Evolutionary conservation across 2,888 invertebrate genomes (phyloP), one percentile per base, ranked within the genome.

Genomic region (Conistra vaccinii): DNA sequence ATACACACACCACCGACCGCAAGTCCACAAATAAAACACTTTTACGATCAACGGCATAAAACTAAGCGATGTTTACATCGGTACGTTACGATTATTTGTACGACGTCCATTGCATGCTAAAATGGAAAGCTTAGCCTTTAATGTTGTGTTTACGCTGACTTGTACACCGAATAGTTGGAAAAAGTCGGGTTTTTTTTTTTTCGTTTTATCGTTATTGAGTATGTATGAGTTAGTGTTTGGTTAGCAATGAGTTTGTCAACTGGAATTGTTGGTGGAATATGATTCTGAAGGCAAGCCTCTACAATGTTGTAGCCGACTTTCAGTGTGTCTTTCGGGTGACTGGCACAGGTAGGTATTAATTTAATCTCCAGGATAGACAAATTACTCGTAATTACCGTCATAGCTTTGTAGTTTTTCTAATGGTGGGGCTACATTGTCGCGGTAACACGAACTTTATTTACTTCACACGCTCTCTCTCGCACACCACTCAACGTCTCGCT

Each of bases 61-160:
- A 85, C 75, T 85, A 79, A 87, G 76, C 84, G 57, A 68, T 85
- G 87, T 87, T 85, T 87, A 81, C 85, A 87, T 79, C 66, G 55
- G 29, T 69, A 66, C 48, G 72, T 74, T 70, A 85, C 73, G 82
- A 73, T 78, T 73, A 83, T 83, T 85, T 66, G 73, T 23, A 48
- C 72, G 74, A 77, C 82, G 61, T 85, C 60, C 85, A 82, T 79
- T 81, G 85, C 85, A 79, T 85, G 65, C 73, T 82, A 35, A 85
- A 85, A 66, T 66, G 74, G 73, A 58, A 73, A 70, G 63, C 73
- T 83, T 78, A 69, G 57, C 39, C 17, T 32, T 57, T 60, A 67
- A 69, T 69, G 39, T 60, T 14, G 79, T 78, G 63, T 86, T 82
- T 83, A 78, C 79, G 72, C 84, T 60, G 79, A 72, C 86, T 69